Base-by-base conservation (phyloP, 2,888 invertebrate genomes). In the Apodemia hepburni region DNA sequence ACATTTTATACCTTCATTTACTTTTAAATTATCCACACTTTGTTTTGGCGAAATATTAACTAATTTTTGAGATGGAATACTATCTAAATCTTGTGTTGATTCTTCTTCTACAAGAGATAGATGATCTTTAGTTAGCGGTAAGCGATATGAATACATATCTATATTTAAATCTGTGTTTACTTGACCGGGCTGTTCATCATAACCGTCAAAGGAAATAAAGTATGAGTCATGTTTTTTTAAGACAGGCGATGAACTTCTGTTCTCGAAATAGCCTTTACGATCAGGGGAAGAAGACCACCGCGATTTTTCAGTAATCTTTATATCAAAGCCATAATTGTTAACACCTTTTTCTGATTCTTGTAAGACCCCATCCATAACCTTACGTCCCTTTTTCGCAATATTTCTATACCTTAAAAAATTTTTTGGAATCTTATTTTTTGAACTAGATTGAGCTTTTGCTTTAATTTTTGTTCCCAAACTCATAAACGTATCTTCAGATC, bases 391-490 rank as follows among this genome's bases (percentile, higher is more conserved):
- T 65, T 77, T 86, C 17, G 81, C 76, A 65, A 83, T 80, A 65
- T 81, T 87, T 64, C 83, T 80, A 64, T 84, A 88, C 66, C 87
- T 89, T 3, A 83, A 66, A 61, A 78, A 77, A 69, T 83, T 86
- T 69, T 84, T 88, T 7, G 78, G 71, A 62, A 73, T 77, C 73
- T 85, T 86, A 18, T 73, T 78, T 72, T 84, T 89, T 6, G 81
- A 73, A 8, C 78, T 76, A 1, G 77, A 73, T 73, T 92, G 91
- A 2, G 92, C 92, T 76, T 83, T 90, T n/a, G 86, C 87, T 74
- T 92, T 92, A 58, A 92, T 92, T 76, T 92, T 92, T 47, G 88
- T 86, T 49, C 92, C 92, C 75, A 92, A 74, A 70, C 92, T 92
- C 62, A 89, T 85, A 68, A 79, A 91, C 1, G 92, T 92, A 62